These are phyloP conservation scores for Acanthacorydalis orientalis DNA, from an alignment of 2,888 invertebrate species.

Conservation along the genomic window DNA sequence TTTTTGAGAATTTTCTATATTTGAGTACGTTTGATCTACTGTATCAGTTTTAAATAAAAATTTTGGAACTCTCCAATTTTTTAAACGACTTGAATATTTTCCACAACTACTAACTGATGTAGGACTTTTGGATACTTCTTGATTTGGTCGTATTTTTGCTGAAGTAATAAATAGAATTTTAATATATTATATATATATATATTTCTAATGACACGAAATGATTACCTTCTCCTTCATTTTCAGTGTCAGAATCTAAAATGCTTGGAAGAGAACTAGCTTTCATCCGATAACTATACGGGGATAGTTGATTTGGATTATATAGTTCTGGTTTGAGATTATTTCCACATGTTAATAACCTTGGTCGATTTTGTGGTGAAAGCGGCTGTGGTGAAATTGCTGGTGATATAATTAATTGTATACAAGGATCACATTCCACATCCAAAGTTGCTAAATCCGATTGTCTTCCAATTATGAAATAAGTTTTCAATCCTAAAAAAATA, in stretches of 20 bases:
- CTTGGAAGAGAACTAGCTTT: constrained; percentile 69
- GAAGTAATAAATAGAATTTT: constrained; percentile 6
- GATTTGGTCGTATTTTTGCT: constrained; percentile 24
- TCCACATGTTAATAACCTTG: constrained; percentile 24
- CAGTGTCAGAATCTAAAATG: constrained; percentile 61
- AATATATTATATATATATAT: neutral
- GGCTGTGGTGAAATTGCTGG: constrained; percentile 31
- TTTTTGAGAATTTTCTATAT: constrained; percentile 18
- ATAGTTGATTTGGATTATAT: constrained; percentile 35
- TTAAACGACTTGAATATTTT: constrained; percentile 31
- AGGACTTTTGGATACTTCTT: constrained; percentile 43
- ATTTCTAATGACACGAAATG: constrained; percentile 18
- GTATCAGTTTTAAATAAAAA: constrained; percentile 43
- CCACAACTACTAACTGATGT: constrained; percentile 47
- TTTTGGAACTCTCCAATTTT: constrained; percentile 52
- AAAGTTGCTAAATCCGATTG: constrained; percentile 31
- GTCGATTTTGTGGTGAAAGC: constrained; percentile 22
- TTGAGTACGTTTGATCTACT: constrained; percentile 20
- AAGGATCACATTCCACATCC: constrained; percentile 22
- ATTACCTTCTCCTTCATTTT: constrained; percentile 34
- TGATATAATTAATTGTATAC: constrained; percentile 40
- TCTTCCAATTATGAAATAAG: constrained; percentile 70
- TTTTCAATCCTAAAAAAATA: constrained; percentile 49
- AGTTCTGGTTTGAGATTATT: constrained; percentile 12
- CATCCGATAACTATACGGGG: constrained; percentile 41